These are phyloP conservation scores for Chondrosia reniformis DNA, from an alignment of 37 sponge, comb jelly and placozoan genomes.

Conservation along the genomic window DNA sequence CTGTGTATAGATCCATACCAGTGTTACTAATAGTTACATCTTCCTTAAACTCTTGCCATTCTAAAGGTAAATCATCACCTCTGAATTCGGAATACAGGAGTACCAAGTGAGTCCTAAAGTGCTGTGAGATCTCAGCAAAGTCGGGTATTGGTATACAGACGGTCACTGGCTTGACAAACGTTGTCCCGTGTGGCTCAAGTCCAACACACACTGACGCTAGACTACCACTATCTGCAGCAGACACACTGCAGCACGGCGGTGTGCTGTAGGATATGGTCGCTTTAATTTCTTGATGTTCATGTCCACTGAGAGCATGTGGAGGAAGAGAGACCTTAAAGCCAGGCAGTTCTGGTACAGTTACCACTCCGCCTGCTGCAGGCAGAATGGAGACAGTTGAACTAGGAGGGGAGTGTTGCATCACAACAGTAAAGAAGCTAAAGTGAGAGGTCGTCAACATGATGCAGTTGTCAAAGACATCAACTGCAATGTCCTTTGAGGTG, in stretches of 20 bases:
- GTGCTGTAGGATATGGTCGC: slow-evolving; percentile 38
- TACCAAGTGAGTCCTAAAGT: not conserved
- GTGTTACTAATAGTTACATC: too few species aligned
- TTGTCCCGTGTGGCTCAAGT: slow-evolving; percentile 55
- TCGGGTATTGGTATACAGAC: slow-evolving; percentile 43
- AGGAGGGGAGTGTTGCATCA: slow-evolving; percentile 16
- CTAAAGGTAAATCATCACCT: not conserved
- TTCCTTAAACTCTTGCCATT: not conserved
- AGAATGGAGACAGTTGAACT: not conserved
- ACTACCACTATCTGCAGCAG: not conserved
- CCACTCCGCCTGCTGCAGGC: slow-evolving; percentile 13
- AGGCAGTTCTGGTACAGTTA: slow-evolving; percentile 33
- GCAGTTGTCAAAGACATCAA: slow-evolving; percentile 29
- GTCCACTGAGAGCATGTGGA: not conserved
- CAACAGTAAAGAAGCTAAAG: slow-evolving; percentile 59
- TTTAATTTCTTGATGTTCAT: slow-evolving; percentile 2
- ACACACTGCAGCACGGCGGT: not conserved
- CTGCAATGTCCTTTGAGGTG: not conserved
- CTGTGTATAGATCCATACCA: too few species aligned
- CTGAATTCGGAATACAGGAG: slow-evolving; percentile 19
- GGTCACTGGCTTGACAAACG: slow-evolving; percentile 28
- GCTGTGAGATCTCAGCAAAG: slow-evolving; percentile 1
- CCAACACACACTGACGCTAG: slow-evolving; percentile 46
- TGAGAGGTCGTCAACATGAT: slow-evolving; percentile 40
- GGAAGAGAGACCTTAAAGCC: slow-evolving; percentile 33